Base-by-base conservation (phyloP, 2,888 invertebrate species). In the Tetranychus piercei region DNA sequence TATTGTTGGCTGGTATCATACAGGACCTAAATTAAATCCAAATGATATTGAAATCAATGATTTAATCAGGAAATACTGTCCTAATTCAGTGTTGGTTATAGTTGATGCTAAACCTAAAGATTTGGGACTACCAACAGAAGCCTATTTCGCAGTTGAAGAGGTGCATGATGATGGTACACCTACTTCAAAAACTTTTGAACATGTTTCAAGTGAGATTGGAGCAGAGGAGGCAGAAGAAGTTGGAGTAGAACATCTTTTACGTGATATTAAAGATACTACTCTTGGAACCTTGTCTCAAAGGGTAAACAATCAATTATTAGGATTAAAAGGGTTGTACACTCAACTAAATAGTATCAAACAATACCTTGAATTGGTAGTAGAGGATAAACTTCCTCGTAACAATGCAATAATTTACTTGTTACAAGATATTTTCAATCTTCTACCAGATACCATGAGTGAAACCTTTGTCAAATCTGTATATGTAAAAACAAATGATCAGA, bases 171-270 rank as follows among this genome's bases (percentile, higher is more conserved):
- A 99, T 86, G 99, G 99, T 22, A 92, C 96, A 43, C 97, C 99
- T 11, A 96, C 99, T 6, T 90, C 92, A 18, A 95, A 97, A 83
- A 99, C 99, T 7, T 99, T 99, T 85, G 97, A 99, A 82, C 99
- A 99, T 85, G 94, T 99, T 20, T 91, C 96, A 9, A 97, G 97
- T 85, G 99, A 99, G 87, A 99, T 99, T 81, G 99, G 97, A 6
- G 99, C 99, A 2, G 99, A 99, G 82, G 99, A 99, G 83, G 99
- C 99, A 0, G 99, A 99, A 82, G 99, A 99, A 86, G 99, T 99
- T 20, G 99, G 99, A 18, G 99, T 99, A 0, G 99, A 99, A 83
- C 99, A 99, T 86, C 86, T 99, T 76, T 84, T 99, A 72, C 87
- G 83, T 67, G 83, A 83, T 77, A 84, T 84, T 76, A 83, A 84